Conservation (phyloP, 1,140 invertebrate genomes). For the Wiebesia pumilae region DNA sequence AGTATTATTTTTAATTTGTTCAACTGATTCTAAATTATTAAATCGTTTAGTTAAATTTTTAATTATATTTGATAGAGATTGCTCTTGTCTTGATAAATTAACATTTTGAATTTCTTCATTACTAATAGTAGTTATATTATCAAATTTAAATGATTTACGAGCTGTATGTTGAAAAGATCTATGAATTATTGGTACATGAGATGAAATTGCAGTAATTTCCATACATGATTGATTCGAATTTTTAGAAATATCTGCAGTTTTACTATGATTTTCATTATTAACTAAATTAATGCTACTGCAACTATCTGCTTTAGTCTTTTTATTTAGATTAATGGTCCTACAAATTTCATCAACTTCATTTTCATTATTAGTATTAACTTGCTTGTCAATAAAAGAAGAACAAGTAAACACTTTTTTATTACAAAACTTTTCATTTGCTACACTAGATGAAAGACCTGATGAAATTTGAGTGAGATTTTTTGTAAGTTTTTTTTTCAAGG, state of each 20-base stretch:
- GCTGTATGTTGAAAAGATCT: constrained; percentile 1
- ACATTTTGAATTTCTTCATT: not conserved
- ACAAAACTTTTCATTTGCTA: constrained; percentile 41
- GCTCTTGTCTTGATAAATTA: not conserved
- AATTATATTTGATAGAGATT: not conserved
- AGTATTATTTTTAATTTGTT: constrained; percentile 29
- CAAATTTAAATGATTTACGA: constrained; percentile 23
- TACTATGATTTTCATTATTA: constrained; percentile 10
- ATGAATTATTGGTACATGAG: constrained; percentile 44
- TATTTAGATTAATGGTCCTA: constrained; percentile 17
- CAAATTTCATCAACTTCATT: constrained; percentile 5
- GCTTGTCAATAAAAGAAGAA: constrained; percentile 61
- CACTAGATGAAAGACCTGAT: not conserved
- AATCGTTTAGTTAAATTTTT: constrained; percentile 57
- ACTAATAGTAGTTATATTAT: constrained; percentile 6
- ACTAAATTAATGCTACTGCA: constrained; percentile 37
- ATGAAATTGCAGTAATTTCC: constrained; percentile 52
- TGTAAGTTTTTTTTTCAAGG: constrained; percentile 41
- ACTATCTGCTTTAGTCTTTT: constrained; percentile 3
- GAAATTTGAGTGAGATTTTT: not conserved
- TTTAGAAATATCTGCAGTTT: constrained; percentile 32
- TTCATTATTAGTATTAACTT: not conserved
- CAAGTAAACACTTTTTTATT: constrained; percentile 55
- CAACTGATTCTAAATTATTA: constrained; percentile 39
- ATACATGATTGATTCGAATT: constrained; percentile 36